A percentile compares a stretch with the other conserved stretches of the same genome.
Evolutionary conservation across 2,888 invertebrate genomes (phyloP).

Genomic region (Junonia oenone): DNA sequence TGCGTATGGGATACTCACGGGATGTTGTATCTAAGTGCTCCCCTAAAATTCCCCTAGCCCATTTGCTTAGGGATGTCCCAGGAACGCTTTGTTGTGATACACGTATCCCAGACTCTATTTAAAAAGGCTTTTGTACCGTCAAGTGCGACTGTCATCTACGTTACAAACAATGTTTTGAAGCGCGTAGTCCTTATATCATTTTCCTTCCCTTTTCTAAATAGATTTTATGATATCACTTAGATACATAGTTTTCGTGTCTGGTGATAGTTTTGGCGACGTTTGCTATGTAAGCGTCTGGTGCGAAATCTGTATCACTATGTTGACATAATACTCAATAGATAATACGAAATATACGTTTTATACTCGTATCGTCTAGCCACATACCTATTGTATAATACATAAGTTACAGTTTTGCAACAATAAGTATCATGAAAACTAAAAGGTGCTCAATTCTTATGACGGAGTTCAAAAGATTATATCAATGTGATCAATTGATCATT

Average conservation of each 20-base stretch:
- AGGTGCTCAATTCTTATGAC: too few species aligned
- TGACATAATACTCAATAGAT: too few species aligned
- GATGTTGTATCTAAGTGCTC: constrained; percentile 28
- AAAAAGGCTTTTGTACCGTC: constrained; percentile 63
- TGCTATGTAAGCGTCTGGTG: too few species aligned
- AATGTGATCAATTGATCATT: too few species aligned
- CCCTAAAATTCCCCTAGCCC: constrained; percentile 31
- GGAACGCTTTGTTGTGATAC: constrained; percentile 58
- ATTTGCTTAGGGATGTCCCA: constrained; percentile 31
- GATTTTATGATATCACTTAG: constrained; percentile 7
- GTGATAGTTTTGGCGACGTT: not conserved
- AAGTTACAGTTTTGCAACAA: too few species aligned
- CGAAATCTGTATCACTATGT: too few species aligned
- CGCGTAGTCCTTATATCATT: constrained; percentile 8
- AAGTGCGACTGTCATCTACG: constrained; percentile 51
- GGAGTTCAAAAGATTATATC: too few species aligned
- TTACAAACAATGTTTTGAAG: constrained; percentile 17
- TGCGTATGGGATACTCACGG: constrained; percentile 10
- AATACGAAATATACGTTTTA: too few species aligned
- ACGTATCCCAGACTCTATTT: constrained; percentile 61
- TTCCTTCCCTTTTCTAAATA: constrained; percentile 5
- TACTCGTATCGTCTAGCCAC: too few species aligned
- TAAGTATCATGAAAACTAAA: too few species aligned
- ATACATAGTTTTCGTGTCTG: not conserved
- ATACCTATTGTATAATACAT: too few species aligned